Conservation (phyloP, 2,113 vertebrate genomes). For the Rallus limicola region DNA sequence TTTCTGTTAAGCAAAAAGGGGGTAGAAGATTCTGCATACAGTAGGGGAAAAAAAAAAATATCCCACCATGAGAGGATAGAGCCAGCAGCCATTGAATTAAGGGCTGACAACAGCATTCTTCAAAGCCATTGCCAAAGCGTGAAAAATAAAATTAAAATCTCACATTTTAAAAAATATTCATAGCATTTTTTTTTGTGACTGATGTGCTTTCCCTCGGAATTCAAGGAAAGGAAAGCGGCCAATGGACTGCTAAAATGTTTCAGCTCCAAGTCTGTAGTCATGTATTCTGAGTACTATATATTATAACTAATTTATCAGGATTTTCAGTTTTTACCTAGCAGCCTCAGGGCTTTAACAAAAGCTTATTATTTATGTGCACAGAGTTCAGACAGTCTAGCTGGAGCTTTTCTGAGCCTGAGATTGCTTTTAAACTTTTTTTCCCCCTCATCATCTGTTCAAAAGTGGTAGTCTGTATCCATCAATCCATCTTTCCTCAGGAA, state of each 20-base stretch:
- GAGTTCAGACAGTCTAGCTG: not conserved
- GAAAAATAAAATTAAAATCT: not conserved
- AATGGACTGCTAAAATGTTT: not conserved
- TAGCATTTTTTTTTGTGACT: not conserved
- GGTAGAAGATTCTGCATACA: not conserved
- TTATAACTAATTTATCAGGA: constrained; percentile 22
- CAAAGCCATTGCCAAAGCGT: not conserved
- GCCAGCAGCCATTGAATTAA: not conserved
- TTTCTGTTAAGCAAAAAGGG: not conserved
- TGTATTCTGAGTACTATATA: not conserved
- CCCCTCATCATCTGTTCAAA: not conserved
- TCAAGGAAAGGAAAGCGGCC: not conserved
- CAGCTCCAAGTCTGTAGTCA: not conserved
- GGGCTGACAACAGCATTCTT: not conserved
- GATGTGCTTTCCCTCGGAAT: not conserved
- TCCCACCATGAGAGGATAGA: not conserved
- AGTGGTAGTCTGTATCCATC: not conserved
- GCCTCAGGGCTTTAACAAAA: not conserved
- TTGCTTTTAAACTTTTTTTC: not conserved
- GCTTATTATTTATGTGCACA: constrained; percentile 17
- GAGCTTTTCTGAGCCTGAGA: not conserved
- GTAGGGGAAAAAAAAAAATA: not conserved
- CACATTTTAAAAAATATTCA: not conserved
- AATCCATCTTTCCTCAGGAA: not conserved
- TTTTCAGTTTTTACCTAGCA: constrained; percentile 18